Percentiles rank a stretch among this genome's conserved stretches.
Conservation (phyloP, 2,113 vertebrate species). For the Gavia stellata region DNA sequence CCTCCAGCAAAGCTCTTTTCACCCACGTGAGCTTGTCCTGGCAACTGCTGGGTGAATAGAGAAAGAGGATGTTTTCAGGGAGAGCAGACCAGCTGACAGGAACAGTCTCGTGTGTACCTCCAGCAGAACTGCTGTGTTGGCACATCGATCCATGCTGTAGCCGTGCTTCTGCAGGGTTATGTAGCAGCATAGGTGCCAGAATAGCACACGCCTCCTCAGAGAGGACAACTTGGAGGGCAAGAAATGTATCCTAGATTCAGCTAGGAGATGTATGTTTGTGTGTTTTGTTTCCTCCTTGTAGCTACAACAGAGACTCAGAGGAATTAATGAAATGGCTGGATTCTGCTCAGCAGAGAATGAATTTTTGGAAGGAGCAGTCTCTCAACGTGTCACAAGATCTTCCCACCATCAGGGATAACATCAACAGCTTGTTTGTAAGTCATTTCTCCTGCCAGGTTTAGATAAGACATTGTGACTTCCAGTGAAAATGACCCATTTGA, state of each 20-base stretch:
- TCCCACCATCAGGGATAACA: conserved; percentile 68
- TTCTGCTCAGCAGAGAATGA: conserved; percentile 72
- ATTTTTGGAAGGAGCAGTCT: conserved; percentile 73
- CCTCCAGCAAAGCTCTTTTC: not conserved
- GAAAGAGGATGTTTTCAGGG: not conserved
- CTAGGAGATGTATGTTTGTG: not conserved
- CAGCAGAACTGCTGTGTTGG: not conserved
- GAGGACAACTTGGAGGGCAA: not conserved
- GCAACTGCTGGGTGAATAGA: not conserved
- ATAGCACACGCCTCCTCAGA: not conserved
- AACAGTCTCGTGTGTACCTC: not conserved
- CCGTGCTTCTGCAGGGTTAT: not conserved
- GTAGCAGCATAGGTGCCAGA: not conserved
- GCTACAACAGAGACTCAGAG: conserved; percentile 75
- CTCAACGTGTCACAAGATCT: conserved; percentile 68
- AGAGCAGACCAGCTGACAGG: not conserved
- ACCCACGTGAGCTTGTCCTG: not conserved
- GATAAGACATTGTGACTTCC: not conserved
- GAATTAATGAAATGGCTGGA: conserved; percentile 79
- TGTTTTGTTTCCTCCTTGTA: conserved; percentile 47
- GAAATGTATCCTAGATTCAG: not conserved
- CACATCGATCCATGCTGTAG: not conserved
- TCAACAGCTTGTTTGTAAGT: conserved; percentile 81
- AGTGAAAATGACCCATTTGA: not conserved
- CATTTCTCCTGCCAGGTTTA: not conserved